Conservation (phyloP, 2,797 vertebrate species). For the Gobionotothen gibberifrons region DNA sequence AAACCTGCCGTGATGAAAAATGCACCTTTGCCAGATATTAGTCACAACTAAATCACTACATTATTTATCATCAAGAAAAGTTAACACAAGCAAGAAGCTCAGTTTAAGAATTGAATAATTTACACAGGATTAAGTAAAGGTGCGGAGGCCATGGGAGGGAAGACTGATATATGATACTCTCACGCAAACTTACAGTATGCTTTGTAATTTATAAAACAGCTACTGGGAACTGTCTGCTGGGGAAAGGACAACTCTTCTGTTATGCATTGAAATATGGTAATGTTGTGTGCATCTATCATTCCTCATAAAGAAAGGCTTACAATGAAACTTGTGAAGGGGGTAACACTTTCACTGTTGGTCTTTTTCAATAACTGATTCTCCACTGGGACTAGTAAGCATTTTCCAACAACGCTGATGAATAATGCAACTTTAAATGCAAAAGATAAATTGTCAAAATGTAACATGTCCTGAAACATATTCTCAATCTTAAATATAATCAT, state of each 20-base stretch:
- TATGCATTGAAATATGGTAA: constrained; percentile 65
- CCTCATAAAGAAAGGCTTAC: constrained; percentile 64
- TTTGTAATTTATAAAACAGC: constrained; percentile 62
- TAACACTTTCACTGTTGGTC: constrained; percentile 59
- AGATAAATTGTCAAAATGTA: constrained; percentile 31
- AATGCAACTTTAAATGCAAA: constrained; percentile 49
- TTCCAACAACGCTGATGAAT: constrained; percentile 65
- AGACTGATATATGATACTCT: constrained; percentile 52
- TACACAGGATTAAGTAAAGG: constrained; percentile 49
- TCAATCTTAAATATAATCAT: constrained; percentile 1
- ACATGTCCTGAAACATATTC: not conserved
- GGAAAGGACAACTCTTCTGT: constrained; percentile 51
- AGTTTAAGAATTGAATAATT: constrained; percentile 63
- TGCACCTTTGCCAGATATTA: constrained; percentile 12
- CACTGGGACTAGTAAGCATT: constrained; percentile 63
- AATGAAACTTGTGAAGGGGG: constrained; percentile 65
- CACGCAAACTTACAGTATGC: constrained; percentile 50
- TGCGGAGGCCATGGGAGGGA: constrained; percentile 25
- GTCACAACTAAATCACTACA: constrained; percentile 22
- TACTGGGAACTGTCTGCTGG: constrained; percentile 40
- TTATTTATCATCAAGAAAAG: constrained; percentile 33
- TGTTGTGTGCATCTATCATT: constrained; percentile 60
- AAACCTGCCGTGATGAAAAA: constrained; percentile 38
- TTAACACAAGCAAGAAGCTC: constrained; percentile 34
- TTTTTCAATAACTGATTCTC: constrained; percentile 72